Base-by-base conservation (phyloP, 2,113 vertebrate species). In the Epinephelus cyanopodus region DNA sequence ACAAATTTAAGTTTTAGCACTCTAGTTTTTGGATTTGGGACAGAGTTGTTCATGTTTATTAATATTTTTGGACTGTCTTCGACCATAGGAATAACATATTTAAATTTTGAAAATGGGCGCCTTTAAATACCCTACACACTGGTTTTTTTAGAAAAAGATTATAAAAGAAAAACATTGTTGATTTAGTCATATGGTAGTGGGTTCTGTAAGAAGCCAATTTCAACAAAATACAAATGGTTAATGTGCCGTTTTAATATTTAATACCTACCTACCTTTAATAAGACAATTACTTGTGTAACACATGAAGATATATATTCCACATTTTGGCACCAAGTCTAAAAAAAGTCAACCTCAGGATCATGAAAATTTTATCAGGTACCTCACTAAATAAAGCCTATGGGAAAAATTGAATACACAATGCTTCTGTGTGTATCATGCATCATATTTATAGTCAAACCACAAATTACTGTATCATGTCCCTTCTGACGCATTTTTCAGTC, bases 361-460 rank as follows among this genome's bases (percentile, higher is more conserved):
- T 45, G 39, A 79, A 70, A 63, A 72, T 56, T 63, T 60, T 48
- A 81, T 75, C 89, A 92, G 86, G 90, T 93, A 92, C 80, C 61
- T 87, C 72, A 72, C 71, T 82, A 80, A 91, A 92, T 78, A 89
- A 89, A 81, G 78, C 75, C 52, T 39, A 45, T 84, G 83, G 81
- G 84, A 79, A 91, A 85, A 78, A 85, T 45, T 79, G 76, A 87
- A 82, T 76, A 69, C 52, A 89, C 79, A 91, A 90, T 90, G 65
- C 64, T 67, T 72, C 73, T 73, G 80, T 92, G 45, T 87, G 81
- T 85, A 88, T 92, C 74, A 79, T 80, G 47, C 77, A 82, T 83
- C 86, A 83, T 74, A 90, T 94, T 93, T 95, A 94, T 92, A 95
- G 89, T 70, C 77, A 27, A 80, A 87, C 94, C 95, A 93, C 93